phyloP scores from a whole-genome alignment of 53 echinoderm and acorn worm species.

The Zoroaster sp. region DNA sequence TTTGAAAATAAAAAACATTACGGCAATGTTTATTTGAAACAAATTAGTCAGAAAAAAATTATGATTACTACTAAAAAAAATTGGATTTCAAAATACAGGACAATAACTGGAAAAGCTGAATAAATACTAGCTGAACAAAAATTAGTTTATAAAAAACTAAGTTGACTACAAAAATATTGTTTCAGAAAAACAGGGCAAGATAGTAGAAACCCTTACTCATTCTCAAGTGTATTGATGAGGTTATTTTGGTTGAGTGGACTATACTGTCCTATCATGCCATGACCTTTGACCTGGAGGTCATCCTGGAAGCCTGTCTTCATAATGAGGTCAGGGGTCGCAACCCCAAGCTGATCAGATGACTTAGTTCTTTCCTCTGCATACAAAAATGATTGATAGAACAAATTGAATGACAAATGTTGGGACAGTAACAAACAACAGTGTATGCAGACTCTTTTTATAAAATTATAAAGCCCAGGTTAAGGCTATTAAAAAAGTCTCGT shows the following conservation, averaged over 20 bases:
- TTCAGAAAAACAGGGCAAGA: not conserved
- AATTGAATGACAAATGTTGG: too few species aligned
- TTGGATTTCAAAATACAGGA: not conserved
- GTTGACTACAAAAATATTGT: not conserved
- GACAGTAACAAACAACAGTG: too few species aligned
- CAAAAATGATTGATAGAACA: too few species aligned
- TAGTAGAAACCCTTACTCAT: constrained; percentile 72
- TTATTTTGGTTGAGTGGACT: constrained; percentile 87
- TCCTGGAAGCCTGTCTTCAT: constrained; percentile 63
- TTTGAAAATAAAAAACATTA: too few species aligned
- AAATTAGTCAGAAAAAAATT: not conserved
- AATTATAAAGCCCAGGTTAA: too few species aligned
- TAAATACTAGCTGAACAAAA: not conserved
- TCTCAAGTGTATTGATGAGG: constrained; percentile 74
- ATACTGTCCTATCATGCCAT: constrained; percentile 91
- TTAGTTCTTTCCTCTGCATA: constrained; percentile 71
- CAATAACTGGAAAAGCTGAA: not conserved
- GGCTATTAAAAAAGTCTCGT: too few species aligned
- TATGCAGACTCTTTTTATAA: too few species aligned
- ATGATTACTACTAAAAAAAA: not conserved
- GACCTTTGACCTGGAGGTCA: constrained; percentile 76
- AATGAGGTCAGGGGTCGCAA: constrained; percentile 91
- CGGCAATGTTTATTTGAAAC: too few species aligned
- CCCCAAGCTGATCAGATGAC: constrained; percentile 79
- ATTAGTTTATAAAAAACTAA: not conserved